These are phyloP conservation scores for Phrixothrix hirtus DNA, from an alignment of 2,888 invertebrate species.

Conservation along the genomic window DNA sequence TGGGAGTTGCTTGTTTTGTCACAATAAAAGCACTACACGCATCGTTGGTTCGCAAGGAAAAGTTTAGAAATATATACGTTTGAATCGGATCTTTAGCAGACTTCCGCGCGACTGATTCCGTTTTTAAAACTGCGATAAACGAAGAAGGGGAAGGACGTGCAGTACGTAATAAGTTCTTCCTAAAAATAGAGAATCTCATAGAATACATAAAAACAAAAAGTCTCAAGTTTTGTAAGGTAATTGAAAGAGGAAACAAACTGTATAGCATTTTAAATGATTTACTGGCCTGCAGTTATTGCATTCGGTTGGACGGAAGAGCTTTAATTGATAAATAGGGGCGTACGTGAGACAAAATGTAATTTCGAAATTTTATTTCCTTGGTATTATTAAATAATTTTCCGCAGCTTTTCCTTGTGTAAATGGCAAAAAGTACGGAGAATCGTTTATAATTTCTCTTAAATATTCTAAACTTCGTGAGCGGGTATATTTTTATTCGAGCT, in stretches of 20 bases:
- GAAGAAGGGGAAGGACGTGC: constrained; percentile 18
- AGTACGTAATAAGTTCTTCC: constrained; percentile 28
- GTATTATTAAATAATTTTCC: constrained; percentile 29
- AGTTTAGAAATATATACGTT: neutral
- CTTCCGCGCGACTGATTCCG: constrained; percentile 18
- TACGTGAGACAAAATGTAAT: constrained; percentile 45
- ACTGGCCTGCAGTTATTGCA: constrained; percentile 47
- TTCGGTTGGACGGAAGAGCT: constrained; percentile 42
- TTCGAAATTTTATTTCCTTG: constrained; percentile 26
- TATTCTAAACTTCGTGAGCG: constrained; percentile 14
- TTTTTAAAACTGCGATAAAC: constrained; percentile 24
- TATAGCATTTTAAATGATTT: constrained; percentile 51
- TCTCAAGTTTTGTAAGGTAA: constrained; percentile 31
- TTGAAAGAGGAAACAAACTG: constrained; percentile 49
- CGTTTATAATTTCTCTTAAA: constrained; percentile 12
- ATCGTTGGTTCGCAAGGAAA: neutral
- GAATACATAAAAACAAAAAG: constrained; percentile 2
- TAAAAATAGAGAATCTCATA: constrained; percentile 18
- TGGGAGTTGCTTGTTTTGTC: neutral
- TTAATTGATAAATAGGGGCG: constrained; percentile 51
- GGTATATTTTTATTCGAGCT: constrained; percentile 19
- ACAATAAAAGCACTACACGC: neutral
- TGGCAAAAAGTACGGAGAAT: constrained; percentile 5
- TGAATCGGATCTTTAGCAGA: constrained; percentile 5
- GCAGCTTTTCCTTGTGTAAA: constrained; percentile 15